Conservation (phyloP, 2,797 vertebrate species). For the Hydrolagus colliei region DNA sequence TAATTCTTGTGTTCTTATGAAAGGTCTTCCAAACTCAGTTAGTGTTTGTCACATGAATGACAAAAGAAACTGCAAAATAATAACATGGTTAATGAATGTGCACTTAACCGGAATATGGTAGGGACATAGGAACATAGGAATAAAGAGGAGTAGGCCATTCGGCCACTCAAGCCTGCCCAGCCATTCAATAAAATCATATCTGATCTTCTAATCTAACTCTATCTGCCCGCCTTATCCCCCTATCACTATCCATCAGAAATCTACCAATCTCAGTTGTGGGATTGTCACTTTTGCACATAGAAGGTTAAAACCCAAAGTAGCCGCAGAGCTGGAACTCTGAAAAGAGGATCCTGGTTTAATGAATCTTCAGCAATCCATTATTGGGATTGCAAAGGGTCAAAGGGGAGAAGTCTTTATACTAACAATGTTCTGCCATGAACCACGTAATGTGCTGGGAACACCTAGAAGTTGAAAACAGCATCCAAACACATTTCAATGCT, state of each 20-base stretch:
- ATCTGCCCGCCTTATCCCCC: too few relatives aligned
- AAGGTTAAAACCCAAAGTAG: neutral
- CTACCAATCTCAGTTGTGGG: neutral
- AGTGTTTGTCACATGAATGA: neutral
- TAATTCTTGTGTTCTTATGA: neutral
- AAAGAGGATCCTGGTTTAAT: neutral
- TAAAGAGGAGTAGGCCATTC: too few relatives aligned
- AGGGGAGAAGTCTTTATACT: neutral
- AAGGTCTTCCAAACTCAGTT: neutral
- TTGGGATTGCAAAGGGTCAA: neutral
- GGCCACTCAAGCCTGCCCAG: too few relatives aligned
- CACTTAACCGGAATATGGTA: neutral
- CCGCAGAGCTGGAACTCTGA: neutral
- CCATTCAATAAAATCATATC: too few relatives aligned
- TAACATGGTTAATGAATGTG: neutral
- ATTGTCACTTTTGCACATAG: neutral
- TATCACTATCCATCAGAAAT: too few relatives aligned
- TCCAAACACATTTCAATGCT: neutral
- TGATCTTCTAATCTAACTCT: too few relatives aligned
- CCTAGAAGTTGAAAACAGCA: neutral
- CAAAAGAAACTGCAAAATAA: neutral
- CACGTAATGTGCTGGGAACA: neutral
- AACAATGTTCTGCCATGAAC: neutral
- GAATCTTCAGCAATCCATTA: neutral
- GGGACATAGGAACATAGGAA: too few relatives aligned